Evolutionary conservation across 2,797 vertebrate genomes (phyloP), one percentile per base, ranked within the genome.

Genomic region (Amniataba percoides): DNA sequence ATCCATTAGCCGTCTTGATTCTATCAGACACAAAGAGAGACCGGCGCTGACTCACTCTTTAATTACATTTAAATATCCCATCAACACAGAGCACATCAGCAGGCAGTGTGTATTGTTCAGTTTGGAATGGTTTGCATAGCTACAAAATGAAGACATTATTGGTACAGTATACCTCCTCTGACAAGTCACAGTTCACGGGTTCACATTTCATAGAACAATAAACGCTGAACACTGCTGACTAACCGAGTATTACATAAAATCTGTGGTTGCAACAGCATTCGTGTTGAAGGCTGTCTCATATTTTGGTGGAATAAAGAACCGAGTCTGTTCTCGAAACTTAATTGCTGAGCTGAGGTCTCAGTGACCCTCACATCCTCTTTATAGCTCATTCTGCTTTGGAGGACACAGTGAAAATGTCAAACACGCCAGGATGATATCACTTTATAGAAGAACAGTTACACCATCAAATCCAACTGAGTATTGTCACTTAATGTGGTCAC

Each of bases 61-160:
- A 68, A 80, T 89, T 78, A 63, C 53, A 80, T 66, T 36, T 61
- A 51, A 69, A 15, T 0, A 65, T 10, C 0, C 27, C 31, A 73
- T 68, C 43, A 48, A 40, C 61, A 67, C n/a, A 21, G 49, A 71
- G 43, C 40, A 52, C 51, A 71, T 39, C 9, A 21, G 16, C 55
- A 76, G 66, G 40, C 43, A 52, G 21, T 43, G 57, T 67, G 56
- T 62, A 13, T n/a, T 72, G 25, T 36, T 81, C 56, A 42, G 39
- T 63, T 60, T 48, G 42, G 21, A 46, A 58, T 19, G 53, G 31
- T 77, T 82, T 82, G 80, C 77, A 74, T 74, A 74, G 71, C 31
- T 70, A 40, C n/a, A 51, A 27, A 53, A 15, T 5, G 10, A 74
- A 31, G 4, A 13, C 7, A 12, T 25, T 23, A 48, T 7, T 21